Percentiles rank a stretch among this genome's conserved stretches.
Evolutionary conservation across 2,797 vertebrate genomes (phyloP).

Genomic region (Acestrorhynchus altus): DNA sequence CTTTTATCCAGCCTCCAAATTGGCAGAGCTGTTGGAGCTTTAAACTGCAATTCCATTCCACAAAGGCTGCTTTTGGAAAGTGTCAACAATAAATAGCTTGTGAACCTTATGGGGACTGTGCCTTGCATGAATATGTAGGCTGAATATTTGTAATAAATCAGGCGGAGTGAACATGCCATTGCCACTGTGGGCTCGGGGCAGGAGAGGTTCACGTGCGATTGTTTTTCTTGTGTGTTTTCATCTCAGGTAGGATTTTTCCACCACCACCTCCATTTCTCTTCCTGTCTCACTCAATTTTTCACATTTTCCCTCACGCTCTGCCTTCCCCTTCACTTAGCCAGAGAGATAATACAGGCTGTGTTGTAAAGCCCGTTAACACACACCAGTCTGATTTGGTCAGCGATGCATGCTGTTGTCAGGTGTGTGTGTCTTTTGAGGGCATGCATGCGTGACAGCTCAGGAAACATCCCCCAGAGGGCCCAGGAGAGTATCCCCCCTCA

Average conservation of each 20-base stretch:
- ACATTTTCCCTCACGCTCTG: neutral
- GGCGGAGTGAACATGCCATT: neutral
- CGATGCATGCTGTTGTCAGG: slow-evolving; percentile 33
- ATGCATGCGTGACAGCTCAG: slow-evolving; percentile 13
- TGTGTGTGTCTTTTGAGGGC: slow-evolving; percentile 14
- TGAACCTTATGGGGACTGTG: neutral
- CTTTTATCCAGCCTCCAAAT: neutral
- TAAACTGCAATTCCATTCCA: neutral
- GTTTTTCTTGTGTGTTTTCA: neutral
- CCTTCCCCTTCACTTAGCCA: neutral
- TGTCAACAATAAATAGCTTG: neutral
- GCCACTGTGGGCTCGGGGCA: too few relatives aligned
- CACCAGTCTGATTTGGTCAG: slow-evolving; percentile 24
- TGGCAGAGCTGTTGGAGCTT: neutral
- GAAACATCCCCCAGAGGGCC: slow-evolving; percentile 25
- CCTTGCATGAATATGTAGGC: neutral
- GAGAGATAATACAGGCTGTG: slow-evolving; percentile 1
- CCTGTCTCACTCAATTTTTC: neutral
- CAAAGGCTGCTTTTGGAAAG: neutral
- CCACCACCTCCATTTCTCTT: neutral
- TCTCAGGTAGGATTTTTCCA: neutral
- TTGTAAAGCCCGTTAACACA: slow-evolving; percentile 7
- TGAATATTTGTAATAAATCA: neutral
- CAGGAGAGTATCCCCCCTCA: slow-evolving; percentile 1
- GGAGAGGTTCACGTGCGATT: slow-evolving; percentile 7